Evolutionary conservation across 2,888 invertebrate species (phyloP).

Genomic region (Acleris sparsana): DNA sequence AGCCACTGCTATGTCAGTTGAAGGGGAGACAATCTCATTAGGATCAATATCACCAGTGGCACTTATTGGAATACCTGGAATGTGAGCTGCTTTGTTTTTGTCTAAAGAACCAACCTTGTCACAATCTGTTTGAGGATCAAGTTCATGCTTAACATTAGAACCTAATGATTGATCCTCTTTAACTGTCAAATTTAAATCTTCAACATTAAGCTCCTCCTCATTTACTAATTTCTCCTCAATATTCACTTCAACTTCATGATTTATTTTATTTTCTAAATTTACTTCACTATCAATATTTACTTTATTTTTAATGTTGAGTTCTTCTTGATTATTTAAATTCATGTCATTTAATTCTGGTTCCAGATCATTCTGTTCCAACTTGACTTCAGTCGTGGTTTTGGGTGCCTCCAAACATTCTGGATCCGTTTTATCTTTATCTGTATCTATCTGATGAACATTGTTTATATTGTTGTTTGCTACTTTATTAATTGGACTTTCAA

Average conservation of each 20-base stretch:
- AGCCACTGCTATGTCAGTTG: slow-evolving; percentile 13
- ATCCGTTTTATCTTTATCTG: background rate
- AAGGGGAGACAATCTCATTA: slow-evolving; percentile 11
- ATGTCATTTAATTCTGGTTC: slow-evolving; percentile 6
- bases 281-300: slow-evolving; percentile 45
- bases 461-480: slow-evolving; percentile 18
- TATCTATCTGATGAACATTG: slow-evolving; percentile 11
- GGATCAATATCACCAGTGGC: slow-evolving; percentile 12
- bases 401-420: slow-evolving; percentile 3
- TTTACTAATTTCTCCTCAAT: slow-evolving; percentile 21
- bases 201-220: slow-evolving; percentile 57
- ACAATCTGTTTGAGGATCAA: slow-evolving; percentile 22
- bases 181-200: slow-evolving; percentile 67
- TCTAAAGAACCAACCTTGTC: slow-evolving; percentile 24
- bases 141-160: slow-evolving; percentile 34
- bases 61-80: slow-evolving; percentile 17
- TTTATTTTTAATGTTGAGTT: slow-evolving; percentile 46
- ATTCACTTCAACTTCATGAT: background rate
- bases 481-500: slow-evolving; percentile 21
- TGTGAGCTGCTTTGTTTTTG: slow-evolving; percentile 26
- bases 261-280: slow-evolving; percentile 5
- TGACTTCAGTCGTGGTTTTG: background rate
- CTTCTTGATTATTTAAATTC: slow-evolving; percentile 23
- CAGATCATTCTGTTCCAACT: background rate
- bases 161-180: slow-evolving; percentile 51